Base-by-base conservation (phyloP, 2,113 vertebrate genomes). In the Cololabis saira region DNA sequence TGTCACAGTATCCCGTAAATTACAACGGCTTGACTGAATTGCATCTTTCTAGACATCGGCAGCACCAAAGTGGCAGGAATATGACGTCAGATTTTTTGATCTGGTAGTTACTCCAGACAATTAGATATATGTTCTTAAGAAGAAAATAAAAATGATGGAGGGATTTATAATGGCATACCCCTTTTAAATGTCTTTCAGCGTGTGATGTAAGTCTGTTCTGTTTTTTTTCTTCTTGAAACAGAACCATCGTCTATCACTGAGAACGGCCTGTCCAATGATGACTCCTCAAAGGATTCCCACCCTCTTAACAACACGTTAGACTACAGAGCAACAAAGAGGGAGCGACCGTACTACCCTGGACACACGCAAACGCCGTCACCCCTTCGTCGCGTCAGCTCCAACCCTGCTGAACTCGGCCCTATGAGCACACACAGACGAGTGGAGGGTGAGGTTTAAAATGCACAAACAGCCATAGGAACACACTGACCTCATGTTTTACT, bases 391-490 rank as follows among this genome's bases (percentile, higher is more conserved):
- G 89, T 93, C 80, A 83, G 92, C 69, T 89, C 95, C 81, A 93
- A 90, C 82, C 85, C 91, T 0, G 78, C 91, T 3, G 94, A 98
- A 75, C 83, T 92, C n/a, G 86, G 86, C 6, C 82, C 89, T 70
- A 83, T 83, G 40, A 90, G 90, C 61, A 69, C 92, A 11, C 94
- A 95, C 77, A 94, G 90, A 88, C 90, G 92, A 84, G 95, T 94
- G 79, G 96, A 98, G 93, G 96, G 96, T 98, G 93, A 41, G 88
- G 1, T 56, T 49, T 40, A 16, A 12, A 15, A 54, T 17, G 50
- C 12, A 30, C 43, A 43, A 1, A 61, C 1, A 45, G 13, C 27
- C 10, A 9, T 7, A 7, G 6, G 33, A 11, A 9, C 33, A 7
- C 3, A 9, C 33, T 37, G 33, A 27, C 24, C 33, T 37, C 6